A percentile compares a stretch with the other conserved stretches of the same genome.
Conservation (phyloP, 2,797 vertebrate species). For the Meda fulgida region DNA sequence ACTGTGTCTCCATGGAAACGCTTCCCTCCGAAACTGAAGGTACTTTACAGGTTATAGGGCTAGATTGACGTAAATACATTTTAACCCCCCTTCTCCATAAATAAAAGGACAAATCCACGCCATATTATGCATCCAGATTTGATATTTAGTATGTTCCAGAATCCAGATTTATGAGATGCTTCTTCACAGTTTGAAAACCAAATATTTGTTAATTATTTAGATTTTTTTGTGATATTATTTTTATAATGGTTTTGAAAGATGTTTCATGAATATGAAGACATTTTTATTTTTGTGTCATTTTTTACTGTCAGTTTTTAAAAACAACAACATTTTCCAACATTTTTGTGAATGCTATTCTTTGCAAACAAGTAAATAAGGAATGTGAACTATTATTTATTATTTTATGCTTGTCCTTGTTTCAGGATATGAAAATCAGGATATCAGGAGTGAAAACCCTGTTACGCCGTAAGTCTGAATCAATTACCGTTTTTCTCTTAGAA, state of each 20-base stretch:
- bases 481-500: conserved; percentile 34
- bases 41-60: conserved; percentile 39
- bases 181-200: neutral
- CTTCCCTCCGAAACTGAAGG: conserved; percentile 17
- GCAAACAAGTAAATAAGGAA: neutral
- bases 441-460: neutral
- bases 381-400: neutral
- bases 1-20: conserved; percentile 32
- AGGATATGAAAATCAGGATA: no score
- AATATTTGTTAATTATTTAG: neutral
- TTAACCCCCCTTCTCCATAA: conserved; percentile 5
- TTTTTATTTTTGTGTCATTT: neutral
- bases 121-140: neutral
- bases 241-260: neutral
- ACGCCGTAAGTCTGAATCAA: conserved; percentile 28
- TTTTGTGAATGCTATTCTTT: conserved; percentile 1
- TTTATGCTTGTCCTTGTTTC: conserved; percentile 15
- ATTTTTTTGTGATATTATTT: neutral
- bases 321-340: neutral
- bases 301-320: neutral
- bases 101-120: neutral
- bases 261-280: neutral
- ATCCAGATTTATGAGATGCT: neutral
- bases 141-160: conserved; percentile 2
- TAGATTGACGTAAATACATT: conserved; percentile 45